These are phyloP conservation scores for Tenthredo mesomela DNA, from an alignment of 2,888 invertebrate species.

Conservation along the genomic window DNA sequence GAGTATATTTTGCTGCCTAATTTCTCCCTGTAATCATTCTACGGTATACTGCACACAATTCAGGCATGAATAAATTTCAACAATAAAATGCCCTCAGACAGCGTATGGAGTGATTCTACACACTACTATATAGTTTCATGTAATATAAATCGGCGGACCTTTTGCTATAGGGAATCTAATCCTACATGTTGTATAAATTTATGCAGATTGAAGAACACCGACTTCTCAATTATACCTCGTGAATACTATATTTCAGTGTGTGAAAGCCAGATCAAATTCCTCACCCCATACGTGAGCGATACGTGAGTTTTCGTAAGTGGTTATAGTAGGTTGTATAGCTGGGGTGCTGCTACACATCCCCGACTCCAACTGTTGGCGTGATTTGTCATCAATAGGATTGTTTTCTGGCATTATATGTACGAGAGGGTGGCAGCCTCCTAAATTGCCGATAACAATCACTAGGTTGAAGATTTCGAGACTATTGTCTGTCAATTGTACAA, in stretches of 20 bases:
- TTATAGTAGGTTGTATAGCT: constrained; percentile 1
- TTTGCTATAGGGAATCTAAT: constrained; percentile 9
- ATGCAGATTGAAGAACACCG: constrained; percentile 52
- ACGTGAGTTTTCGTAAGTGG: constrained; percentile 26
- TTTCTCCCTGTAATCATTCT: background rate
- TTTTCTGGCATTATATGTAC: constrained; percentile 19
- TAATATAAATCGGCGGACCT: background rate
- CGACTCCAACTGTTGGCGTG: constrained; percentile 38
- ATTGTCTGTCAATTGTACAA: constrained; percentile 53
- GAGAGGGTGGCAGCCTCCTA: constrained; percentile 48
- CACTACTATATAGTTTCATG: background rate
- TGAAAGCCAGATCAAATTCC: constrained; percentile 33
- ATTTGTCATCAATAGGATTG: constrained; percentile 50
- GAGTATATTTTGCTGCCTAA: background rate
- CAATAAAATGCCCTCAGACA: background rate
- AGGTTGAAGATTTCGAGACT: constrained; percentile 59
- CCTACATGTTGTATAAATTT: constrained; percentile 1
- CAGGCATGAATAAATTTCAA: background rate
- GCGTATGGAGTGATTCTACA: constrained; percentile 12
- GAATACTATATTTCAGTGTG: constrained; percentile 27
- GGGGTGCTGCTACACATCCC: constrained; percentile 22
- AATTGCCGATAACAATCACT: constrained; percentile 65
- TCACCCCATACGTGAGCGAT: constrained; percentile 8
- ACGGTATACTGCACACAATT: background rate
- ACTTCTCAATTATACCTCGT: constrained; percentile 8